Evolutionary conservation across 2,888 invertebrate genomes (phyloP), one percentile per base, ranked within the genome.

Genomic region (Pteria penguin): DNA sequence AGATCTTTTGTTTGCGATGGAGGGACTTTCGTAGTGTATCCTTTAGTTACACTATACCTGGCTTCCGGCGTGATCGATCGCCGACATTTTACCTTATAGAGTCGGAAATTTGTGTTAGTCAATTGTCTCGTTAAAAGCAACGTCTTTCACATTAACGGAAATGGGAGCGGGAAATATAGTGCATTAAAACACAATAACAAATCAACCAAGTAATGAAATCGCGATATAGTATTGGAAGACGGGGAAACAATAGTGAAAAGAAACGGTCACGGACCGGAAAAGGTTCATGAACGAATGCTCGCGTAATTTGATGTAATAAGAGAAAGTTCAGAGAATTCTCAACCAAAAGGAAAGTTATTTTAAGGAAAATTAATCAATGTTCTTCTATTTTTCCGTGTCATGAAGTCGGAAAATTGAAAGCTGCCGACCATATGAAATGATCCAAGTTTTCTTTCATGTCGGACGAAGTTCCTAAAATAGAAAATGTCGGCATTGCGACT

Each of bases 91-190:
- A 76, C 75, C 36, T 71, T 71, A 60, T 45, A 60, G 58, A 27
- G 65, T 61, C 76, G 76, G 76, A 76, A 76, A 72, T 76, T 76
- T 72, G 76, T 71, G 72, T 76, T 76, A 76, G 66, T 67, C 75
- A 66, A 76, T 71, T 66, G 66, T 70, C 63, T 60, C 76, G 66
- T 71, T 76, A 76, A 76, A 76, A 76, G 76, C 76, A 63, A 54
- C 55, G 57, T 54, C 65, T 71, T 76, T 76, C 71, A 72, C 61
- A 45, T n/a, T 55, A 36, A 66, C 76, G 76, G 76, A 76, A 76
- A 76, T 65, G 22, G 72, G 33, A 27, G 71, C 76, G 76, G 76
- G 70, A 66, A 61, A 36, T 55, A 72, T 70, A 67, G 61, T 72
- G 67, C 76, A 67, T 72, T 71, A 66, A 76, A 76, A 71, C 60